Conservation (phyloP, 2,797 vertebrate genomes). For the Bradypodion ventrale region DNA sequence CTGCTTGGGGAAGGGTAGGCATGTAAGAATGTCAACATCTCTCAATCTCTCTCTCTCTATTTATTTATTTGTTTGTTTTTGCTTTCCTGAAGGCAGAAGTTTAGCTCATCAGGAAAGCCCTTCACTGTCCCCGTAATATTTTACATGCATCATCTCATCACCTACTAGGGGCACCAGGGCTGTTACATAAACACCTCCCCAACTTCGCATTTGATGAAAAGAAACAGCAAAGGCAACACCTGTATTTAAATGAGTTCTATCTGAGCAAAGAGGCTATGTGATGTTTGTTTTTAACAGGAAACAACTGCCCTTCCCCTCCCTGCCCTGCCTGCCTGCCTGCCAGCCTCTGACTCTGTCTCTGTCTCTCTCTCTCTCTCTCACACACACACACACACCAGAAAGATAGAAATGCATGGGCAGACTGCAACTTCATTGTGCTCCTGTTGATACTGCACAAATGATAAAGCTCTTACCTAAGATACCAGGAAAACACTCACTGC, state of each 20-base stretch:
- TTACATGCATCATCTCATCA: too few relatives aligned
- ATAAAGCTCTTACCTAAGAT: background rate
- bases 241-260: slow-evolving; percentile 18
- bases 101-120: slow-evolving; percentile 19
- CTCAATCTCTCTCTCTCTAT: too few relatives aligned
- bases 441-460: background rate
- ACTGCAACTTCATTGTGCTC: background rate
- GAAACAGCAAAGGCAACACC: slow-evolving; percentile 15
- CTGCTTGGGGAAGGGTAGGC: background rate
- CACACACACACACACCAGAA: background rate
- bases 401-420: background rate
- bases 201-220: background rate
- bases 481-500: background rate
- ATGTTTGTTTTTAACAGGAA: background rate
- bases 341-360: too few relatives aligned
- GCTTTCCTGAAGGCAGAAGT: background rate
- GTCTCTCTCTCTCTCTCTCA: background rate
- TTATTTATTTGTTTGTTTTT: too few relatives aligned
- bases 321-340: too few relatives aligned
- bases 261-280: slow-evolving; percentile 1
- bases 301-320: too few relatives aligned
- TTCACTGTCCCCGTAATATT: background rate
- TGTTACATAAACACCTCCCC: background rate
- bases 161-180: background rate
- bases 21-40: background rate